phyloP scores from a whole-genome alignment of 2,113 vertebrate species.

The Scophthalmus maximus region DNA sequence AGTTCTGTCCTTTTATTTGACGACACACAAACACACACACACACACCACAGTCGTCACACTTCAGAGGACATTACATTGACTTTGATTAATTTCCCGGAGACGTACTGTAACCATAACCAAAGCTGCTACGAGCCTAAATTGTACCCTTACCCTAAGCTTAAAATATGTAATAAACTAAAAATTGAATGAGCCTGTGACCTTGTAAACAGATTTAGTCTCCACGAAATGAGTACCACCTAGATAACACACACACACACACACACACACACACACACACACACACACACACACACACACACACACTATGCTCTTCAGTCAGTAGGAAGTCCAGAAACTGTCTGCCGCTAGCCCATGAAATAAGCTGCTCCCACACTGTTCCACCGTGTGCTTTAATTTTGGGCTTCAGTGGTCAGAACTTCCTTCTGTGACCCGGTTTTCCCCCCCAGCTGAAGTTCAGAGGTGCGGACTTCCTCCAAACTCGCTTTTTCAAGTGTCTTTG shows the following conservation, averaged over 20 bases:
- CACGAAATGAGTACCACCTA: not conserved
- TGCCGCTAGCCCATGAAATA: constrained; percentile 79
- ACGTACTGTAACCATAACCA: too few species aligned
- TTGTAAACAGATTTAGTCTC: not conserved
- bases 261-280: constrained; percentile 12
- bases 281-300: constrained; percentile 25
- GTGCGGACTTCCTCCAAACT: constrained; percentile 32
- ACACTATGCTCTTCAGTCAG: constrained; percentile 44
- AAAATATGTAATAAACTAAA: too few species aligned
- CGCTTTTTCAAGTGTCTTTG: constrained; percentile 21
- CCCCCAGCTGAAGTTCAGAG: constrained; percentile 48
- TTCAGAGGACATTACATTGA: too few species aligned
- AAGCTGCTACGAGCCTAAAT: too few species aligned
- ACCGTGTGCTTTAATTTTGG: constrained; percentile 77
- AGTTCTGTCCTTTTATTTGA: too few species aligned
- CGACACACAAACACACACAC: too few species aligned
- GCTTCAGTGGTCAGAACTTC: constrained; percentile 75
- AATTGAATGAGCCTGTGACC: too few species aligned
- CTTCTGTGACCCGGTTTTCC: constrained; percentile 68
- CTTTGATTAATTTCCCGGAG: too few species aligned
- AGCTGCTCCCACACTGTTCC: constrained; percentile 74
- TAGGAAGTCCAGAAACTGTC: constrained; percentile 72
- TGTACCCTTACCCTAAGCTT: too few species aligned
- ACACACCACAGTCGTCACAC: too few species aligned
- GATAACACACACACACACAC: constrained; percentile 23